phyloP scores from a whole-genome alignment of 2,888 invertebrate genomes.

The Lypha dubia region DNA sequence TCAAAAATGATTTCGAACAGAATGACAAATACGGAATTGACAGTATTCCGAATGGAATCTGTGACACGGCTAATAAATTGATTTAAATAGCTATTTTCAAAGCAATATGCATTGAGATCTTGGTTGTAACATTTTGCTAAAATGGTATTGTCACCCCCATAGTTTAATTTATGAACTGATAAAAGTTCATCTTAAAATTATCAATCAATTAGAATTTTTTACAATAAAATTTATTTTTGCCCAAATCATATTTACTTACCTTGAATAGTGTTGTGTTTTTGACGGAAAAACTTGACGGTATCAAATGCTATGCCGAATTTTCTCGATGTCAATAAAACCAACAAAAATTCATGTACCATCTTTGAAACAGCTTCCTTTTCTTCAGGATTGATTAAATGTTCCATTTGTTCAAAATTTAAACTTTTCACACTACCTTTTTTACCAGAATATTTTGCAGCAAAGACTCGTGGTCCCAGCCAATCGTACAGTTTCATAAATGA shows the following conservation, averaged over 20 bases:
- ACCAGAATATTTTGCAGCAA: slow-evolving; percentile 78
- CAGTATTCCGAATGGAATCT: no score
- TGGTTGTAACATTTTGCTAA: no score
- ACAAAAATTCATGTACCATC: slow-evolving; percentile 88
- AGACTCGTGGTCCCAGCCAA: slow-evolving; percentile 88
- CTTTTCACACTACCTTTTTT: slow-evolving; percentile 37
- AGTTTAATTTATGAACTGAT: no score
- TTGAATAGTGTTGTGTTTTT: slow-evolving; percentile 81
- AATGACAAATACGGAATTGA: no score
- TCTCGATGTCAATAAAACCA: slow-evolving; percentile 89
- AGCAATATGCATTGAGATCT: no score
- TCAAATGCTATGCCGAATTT: slow-evolving; percentile 91
- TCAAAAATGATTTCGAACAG: no score
- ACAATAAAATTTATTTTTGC: no score
- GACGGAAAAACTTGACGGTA: slow-evolving; percentile 84
- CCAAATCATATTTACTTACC: slow-evolving; percentile 72
- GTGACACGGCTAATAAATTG: no score
- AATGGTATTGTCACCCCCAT: no score
- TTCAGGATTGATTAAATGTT: slow-evolving; percentile 66
- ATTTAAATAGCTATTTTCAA: no score
- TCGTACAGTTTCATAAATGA: slow-evolving; percentile 88
- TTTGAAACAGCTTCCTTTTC: slow-evolving; percentile 85
- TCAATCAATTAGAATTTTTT: no score
- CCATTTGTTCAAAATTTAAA: slow-evolving; percentile 11
- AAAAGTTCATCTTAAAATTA: no score